Base-by-base conservation (phyloP, 2,113 vertebrate genomes). In the Phyllostomus discolor region DNA sequence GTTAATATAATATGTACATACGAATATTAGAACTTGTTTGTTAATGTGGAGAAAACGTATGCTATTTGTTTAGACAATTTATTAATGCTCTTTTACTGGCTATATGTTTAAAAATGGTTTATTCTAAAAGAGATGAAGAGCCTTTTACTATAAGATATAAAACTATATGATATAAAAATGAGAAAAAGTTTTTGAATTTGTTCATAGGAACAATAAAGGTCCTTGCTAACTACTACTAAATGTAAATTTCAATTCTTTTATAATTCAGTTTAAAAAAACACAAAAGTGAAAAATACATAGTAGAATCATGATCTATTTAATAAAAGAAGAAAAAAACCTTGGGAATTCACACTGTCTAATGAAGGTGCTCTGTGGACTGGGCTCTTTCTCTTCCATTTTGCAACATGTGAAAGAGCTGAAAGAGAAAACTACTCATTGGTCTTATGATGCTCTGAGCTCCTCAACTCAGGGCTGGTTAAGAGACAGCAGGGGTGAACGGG, bases 41-140 rank as follows among this genome's bases (percentile, higher is more conserved):
- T 69, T 88, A 67, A 66, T 85, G 52, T 0, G 33, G 46, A 73
- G 11, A 88, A 79, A 80, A 76, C 35, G 17, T 24, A 72, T 9
- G 46, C 14, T 70, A 70, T 70, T 64, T 67, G 64, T n/a, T 67
- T 67, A 69, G 10, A 86, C 69, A 72, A 72, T n/a, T 41, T 79
- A 70, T 41, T 54, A 88, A 90, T 57, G 33, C 54, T 88, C 87
- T 84, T 43, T 82, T 76, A 75, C 10, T 11, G 20, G 59, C 10
- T 62, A 52, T 43, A 50, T 62, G 26, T 72, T 96, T 92, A 89
- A 95, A 54, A 82, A 90, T 66, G 22, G n/a, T 43, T 80, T 93
- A 26, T 87, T 82, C 72, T 88, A 88, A 95, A 85, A 70, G 88
- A 91, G 43, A 73, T 26, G 62, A 72, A 48, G 20, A 88, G 10